Conservation (phyloP, 1,140 invertebrate species). For the Leptestheria dahalacensis region DNA sequence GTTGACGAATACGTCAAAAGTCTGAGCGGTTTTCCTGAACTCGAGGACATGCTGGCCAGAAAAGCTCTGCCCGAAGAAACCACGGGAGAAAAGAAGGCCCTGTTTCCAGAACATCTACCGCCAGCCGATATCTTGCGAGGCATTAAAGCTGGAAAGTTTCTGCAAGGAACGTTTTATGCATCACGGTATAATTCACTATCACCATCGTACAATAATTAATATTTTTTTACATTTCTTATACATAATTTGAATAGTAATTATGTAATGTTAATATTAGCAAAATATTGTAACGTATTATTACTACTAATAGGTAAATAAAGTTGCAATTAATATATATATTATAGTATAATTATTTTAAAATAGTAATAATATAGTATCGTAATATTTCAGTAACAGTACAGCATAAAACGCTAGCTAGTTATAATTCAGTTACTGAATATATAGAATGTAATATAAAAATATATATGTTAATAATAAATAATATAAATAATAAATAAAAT, state of each 20-base stretch:
- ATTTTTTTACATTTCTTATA: not conserved
- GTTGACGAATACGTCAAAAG: constrained; percentile 56
- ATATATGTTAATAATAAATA: no score
- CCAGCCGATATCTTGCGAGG: constrained; percentile 55
- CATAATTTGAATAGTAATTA: not conserved
- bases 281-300: not conserved
- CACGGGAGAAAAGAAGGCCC: constrained; percentile 37
- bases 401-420: no score
- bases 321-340: not conserved
- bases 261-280: not conserved
- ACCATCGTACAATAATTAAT: not conserved
- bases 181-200: constrained; percentile 32
- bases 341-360: not conserved
- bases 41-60: constrained; percentile 65
- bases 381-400: not conserved
- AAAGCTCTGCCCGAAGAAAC: constrained; percentile 42
- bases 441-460: no score
- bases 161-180: constrained; percentile 70
- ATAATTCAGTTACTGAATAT: no score
- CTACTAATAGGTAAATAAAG: no score
- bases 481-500: not conserved
- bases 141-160: constrained; percentile 55
- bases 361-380: no score
- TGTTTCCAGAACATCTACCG: constrained; percentile 75
- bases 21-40: constrained; percentile 40